A percentile compares a stretch with the other conserved stretches of the same genome.
Evolutionary conservation across 1,140 invertebrate genomes (phyloP).

Genomic region (Lanistes nyassanus): DNA sequence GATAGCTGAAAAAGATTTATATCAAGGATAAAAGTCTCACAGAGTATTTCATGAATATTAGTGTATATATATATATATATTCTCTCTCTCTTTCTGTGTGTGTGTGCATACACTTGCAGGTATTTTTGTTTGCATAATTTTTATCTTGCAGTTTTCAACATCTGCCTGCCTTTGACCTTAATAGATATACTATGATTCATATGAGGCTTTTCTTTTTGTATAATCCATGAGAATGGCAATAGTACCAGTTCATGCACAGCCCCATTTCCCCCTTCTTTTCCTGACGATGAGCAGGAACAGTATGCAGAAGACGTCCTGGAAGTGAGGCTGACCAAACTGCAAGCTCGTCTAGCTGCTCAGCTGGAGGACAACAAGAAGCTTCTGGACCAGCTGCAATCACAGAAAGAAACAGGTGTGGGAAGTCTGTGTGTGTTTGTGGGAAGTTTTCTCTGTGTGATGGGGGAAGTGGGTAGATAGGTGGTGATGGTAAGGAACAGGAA

Average conservation of each 20-base stretch:
- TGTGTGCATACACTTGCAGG: no score
- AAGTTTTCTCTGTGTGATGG: neutral
- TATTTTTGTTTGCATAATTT: neutral
- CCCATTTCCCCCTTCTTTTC: neutral
- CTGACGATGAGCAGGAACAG: constrained; percentile 7
- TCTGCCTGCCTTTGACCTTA: neutral
- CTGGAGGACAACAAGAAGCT: constrained; percentile 45
- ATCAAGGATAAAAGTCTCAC: no score
- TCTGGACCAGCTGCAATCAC: constrained; percentile 45
- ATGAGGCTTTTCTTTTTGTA: neutral
- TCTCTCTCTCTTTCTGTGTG: no score
- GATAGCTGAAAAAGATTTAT: no score
- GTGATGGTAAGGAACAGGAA: no score
- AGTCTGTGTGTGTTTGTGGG: no score
- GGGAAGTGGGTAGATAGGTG: neutral
- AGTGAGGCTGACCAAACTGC: constrained; percentile 34
- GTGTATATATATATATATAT: no score
- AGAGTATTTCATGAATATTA: no score
- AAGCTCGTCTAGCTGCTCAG: constrained; percentile 43
- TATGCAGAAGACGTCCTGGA: constrained; percentile 19
- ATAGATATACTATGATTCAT: neutral
- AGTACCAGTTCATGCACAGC: neutral
- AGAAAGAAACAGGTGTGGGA: no score
- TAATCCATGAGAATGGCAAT: neutral
- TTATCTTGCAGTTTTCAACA: no score